These are phyloP conservation scores for Diplosoma virens DNA, from an alignment of 23 tunicate species.

Conservation along the genomic window DNA sequence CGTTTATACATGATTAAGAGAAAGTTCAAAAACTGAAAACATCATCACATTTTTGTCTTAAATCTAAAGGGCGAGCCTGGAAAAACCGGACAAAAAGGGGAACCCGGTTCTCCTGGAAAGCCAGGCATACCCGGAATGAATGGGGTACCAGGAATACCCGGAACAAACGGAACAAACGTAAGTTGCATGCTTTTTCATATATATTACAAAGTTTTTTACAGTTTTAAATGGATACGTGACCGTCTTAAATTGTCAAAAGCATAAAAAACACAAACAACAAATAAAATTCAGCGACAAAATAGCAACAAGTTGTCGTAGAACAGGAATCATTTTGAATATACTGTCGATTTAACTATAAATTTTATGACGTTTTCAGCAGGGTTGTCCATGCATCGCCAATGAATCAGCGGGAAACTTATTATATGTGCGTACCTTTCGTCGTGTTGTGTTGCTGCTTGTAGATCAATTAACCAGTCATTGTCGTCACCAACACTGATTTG, in stretches of 20 bases:
- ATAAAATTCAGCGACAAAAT: no score
- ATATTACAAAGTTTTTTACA: no score
- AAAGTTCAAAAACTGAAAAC: background rate
- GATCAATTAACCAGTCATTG: no score
- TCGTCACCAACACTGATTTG: no score
- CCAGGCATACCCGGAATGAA: slow-evolving; percentile 48
- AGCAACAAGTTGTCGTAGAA: no score
- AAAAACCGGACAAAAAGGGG: slow-evolving; percentile 31
- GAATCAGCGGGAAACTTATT: background rate
- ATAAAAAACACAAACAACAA: no score
- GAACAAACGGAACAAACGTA: slow-evolving; percentile 53
- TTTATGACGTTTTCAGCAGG: background rate
- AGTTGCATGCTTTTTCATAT: background rate
- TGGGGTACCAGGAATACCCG: slow-evolving; percentile 67
- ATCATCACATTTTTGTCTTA: background rate
- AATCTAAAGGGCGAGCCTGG: slow-evolving; percentile 10
- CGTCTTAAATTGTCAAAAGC: no score
- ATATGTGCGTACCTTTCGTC: slow-evolving; percentile 9
- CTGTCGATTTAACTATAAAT: no score
- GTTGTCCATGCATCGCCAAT: background rate
- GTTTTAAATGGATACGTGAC: no score
- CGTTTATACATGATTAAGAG: background rate
- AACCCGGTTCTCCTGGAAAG: slow-evolving; percentile 35
- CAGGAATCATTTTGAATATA: no score
- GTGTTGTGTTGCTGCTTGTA: background rate